phyloP scores from a whole-genome alignment of 2,113 vertebrate species.

The Mesitornis unicolor region DNA sequence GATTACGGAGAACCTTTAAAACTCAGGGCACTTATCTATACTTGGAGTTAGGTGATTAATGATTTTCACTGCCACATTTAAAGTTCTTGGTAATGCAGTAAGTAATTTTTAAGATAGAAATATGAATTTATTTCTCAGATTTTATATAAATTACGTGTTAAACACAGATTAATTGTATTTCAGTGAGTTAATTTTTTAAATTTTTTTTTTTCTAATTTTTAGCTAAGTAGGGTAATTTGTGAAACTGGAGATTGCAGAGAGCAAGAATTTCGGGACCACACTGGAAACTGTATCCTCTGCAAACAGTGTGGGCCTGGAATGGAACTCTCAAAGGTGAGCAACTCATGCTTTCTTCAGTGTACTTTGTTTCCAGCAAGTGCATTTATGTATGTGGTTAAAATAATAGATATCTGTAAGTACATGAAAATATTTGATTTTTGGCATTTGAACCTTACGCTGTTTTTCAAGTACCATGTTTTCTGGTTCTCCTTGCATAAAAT shows the following conservation, averaged over 20 bases:
- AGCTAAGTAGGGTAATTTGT: conserved; percentile 72
- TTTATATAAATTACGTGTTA: not conserved
- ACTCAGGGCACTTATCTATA: not conserved
- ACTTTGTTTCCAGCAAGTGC: not conserved
- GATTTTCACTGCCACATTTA: not conserved
- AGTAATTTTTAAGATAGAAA: not conserved
- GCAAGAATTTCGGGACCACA: conserved; percentile 87
- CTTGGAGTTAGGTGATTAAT: not conserved
- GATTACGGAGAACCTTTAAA: not conserved
- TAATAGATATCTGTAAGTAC: not conserved
- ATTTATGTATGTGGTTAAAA: not conserved
- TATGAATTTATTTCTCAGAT: not conserved
- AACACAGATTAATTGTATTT: not conserved
- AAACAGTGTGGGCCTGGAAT: conserved; percentile 93
- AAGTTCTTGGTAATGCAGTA: not conserved
- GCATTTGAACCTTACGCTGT: not conserved
- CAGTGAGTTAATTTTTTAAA: not conserved
- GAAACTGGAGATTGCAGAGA: conserved; percentile 89
- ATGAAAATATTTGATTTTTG: not conserved
- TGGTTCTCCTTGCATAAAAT: not conserved
- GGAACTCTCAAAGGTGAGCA: conserved; percentile 91
- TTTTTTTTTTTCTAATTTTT: not conserved
- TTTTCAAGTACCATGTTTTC: not conserved
- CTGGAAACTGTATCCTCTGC: conserved; percentile 87
- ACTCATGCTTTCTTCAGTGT: not conserved